Evolutionary conservation across 2,888 invertebrate genomes (phyloP).

Genomic region (Platypus cylindrus): DNA sequence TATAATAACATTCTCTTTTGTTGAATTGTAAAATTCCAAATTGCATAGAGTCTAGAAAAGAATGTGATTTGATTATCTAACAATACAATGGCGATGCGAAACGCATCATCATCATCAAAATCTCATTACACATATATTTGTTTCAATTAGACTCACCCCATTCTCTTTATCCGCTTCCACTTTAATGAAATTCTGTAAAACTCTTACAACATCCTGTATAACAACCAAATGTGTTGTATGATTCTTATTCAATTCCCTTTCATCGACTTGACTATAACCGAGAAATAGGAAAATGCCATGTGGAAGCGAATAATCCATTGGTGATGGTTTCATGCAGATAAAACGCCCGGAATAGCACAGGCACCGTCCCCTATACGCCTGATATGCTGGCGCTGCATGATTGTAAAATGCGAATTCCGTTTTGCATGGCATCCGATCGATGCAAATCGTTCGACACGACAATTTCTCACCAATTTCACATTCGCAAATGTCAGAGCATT

Average conservation of each 20-base stretch:
- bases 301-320: slow-evolving; percentile 62
- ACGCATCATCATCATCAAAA: slow-evolving; percentile 1
- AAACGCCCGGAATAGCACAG: slow-evolving; percentile 85
- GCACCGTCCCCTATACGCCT: slow-evolving; percentile 67
- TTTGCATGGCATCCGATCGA: slow-evolving; percentile 75
- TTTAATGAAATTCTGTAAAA: slow-evolving; percentile 67
- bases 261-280: slow-evolving; percentile 83
- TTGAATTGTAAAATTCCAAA: slow-evolving; percentile 71
- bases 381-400: slow-evolving; percentile 81
- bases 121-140: too few relatives aligned
- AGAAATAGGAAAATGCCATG: slow-evolving; percentile 81
- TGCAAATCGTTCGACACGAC: slow-evolving; percentile 79
- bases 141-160: slow-evolving; percentile 39
- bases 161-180: slow-evolving; percentile 50
- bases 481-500: slow-evolving; percentile 82
- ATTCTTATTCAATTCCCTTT: slow-evolving; percentile 60
- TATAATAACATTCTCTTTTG: slow-evolving; percentile 79
- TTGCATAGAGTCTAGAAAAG: slow-evolving; percentile 63
- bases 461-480: slow-evolving; percentile 67
- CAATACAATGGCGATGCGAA: too few relatives aligned
- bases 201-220: slow-evolving; percentile 71
- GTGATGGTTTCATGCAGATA: slow-evolving; percentile 79
- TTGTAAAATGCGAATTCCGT: slow-evolving; percentile 81
- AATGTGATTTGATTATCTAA: background rate
- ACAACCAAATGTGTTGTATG: slow-evolving; percentile 60